A percentile compares a stretch with the other conserved stretches of the same genome.
Conservation (phyloP, 2,113 vertebrate species). For the Pongo pygmaeus region DNA sequence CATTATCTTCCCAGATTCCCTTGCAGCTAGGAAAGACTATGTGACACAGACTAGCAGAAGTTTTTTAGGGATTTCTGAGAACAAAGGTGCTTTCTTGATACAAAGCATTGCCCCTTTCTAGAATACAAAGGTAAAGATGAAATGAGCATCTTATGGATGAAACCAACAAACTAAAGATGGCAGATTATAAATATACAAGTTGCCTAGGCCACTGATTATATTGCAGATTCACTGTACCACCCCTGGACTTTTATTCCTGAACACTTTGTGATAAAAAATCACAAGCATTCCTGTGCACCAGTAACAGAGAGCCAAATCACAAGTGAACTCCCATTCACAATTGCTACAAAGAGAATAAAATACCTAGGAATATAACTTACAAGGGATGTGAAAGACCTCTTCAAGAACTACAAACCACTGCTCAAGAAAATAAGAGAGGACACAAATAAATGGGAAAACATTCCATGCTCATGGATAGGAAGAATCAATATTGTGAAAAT, state of each 20-base stretch:
- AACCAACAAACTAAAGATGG: background rate
- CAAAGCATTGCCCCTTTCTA: background rate
- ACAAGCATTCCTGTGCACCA: too few relatives aligned
- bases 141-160: background rate
- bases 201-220: background rate
- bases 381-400: too few relatives aligned
- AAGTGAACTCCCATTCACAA: too few relatives aligned
- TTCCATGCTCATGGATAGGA: too few relatives aligned
- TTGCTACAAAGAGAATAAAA: too few relatives aligned
- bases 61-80: conserved; percentile 1
- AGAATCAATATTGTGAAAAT: too few relatives aligned
- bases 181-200: background rate
- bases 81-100: background rate
- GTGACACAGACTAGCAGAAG: background rate
- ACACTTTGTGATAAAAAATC: background rate
- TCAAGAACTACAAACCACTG: too few relatives aligned
- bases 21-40: background rate
- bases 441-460: too few relatives aligned
- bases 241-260: background rate
- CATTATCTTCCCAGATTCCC: background rate
- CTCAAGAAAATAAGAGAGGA: too few relatives aligned
- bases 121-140: conserved; percentile 31
- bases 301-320: too few relatives aligned
- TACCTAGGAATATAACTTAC: too few relatives aligned
- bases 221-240: background rate